Evolutionary conservation across 1,140 invertebrate genomes (phyloP).

Genomic region (Dendroctonus ponderosae): DNA sequence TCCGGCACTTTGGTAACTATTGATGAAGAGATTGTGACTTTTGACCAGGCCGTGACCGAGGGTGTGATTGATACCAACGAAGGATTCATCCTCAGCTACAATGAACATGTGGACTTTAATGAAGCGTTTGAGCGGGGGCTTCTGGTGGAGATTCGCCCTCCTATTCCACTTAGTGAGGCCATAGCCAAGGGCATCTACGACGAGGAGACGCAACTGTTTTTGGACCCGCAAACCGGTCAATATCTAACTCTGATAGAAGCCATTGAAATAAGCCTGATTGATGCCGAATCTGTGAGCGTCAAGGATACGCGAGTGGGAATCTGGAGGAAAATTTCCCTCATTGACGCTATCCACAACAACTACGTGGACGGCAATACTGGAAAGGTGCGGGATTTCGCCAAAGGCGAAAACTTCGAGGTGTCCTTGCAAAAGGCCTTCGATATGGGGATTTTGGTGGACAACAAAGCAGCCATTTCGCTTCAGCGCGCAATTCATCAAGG

Average conservation of each 20-base stretch:
- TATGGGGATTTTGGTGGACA: slow-evolving; percentile 75
- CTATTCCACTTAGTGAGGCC: slow-evolving; percentile 80
- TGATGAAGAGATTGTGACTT: slow-evolving; percentile 72
- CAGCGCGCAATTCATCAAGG: slow-evolving; percentile 86
- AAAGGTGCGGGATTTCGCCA: slow-evolving; percentile 66
- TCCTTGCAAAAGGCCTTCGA: slow-evolving; percentile 79
- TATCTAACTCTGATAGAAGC: slow-evolving; percentile 74
- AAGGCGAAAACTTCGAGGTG: slow-evolving; percentile 65
- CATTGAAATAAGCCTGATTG: slow-evolving; percentile 71
- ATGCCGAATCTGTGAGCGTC: slow-evolving; percentile 79
- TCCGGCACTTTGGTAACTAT: slow-evolving; percentile 74
- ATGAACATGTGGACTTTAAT: slow-evolving; percentile 73
- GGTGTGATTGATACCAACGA: slow-evolving; percentile 74
- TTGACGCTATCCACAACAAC: slow-evolving; percentile 71
- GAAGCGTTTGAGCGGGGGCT: slow-evolving; percentile 85
- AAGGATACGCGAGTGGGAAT: slow-evolving; percentile 75
- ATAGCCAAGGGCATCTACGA: slow-evolving; percentile 81
- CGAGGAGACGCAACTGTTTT: slow-evolving; percentile 69
- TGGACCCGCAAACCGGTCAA: slow-evolving; percentile 75
- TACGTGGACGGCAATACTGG: slow-evolving; percentile 74
- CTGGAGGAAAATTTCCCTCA: slow-evolving; percentile 71
- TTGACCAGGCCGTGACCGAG: slow-evolving; percentile 76
- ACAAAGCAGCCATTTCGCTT: slow-evolving; percentile 76
- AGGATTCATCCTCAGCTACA: slow-evolving; percentile 64
- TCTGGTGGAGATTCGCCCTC: slow-evolving; percentile 75